phyloP scores from a whole-genome alignment of 2,888 invertebrate species.

The Andrena hattorfiana region DNA sequence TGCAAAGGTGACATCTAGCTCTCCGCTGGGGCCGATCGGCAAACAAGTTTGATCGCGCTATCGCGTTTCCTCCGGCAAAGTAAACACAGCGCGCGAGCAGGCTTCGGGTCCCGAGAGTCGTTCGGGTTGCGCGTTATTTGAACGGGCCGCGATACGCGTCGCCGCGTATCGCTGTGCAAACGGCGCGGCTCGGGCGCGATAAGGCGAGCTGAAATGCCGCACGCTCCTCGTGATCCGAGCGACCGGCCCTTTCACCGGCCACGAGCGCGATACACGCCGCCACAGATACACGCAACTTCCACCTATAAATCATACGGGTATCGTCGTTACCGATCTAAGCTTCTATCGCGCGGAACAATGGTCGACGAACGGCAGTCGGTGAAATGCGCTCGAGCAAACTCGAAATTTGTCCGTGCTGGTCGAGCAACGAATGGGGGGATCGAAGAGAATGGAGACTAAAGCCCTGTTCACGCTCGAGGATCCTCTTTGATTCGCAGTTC shows the following conservation, averaged over 20 bases:
- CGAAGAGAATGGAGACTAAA: not conserved
- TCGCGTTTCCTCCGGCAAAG: no score
- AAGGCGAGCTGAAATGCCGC: slow-evolving; percentile 59
- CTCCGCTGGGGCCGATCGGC: no score
- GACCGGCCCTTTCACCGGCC: slow-evolving; percentile 52
- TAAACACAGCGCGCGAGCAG: not conserved
- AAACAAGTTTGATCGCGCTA: no score
- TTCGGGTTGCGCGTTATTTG: slow-evolving; percentile 48
- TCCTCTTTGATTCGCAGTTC: not conserved
- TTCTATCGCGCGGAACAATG: slow-evolving; percentile 43
- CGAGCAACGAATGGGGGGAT: not conserved
- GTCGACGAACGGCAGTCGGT: slow-evolving; percentile 19
- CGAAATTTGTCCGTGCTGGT: slow-evolving; percentile 30
- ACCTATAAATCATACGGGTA: slow-evolving; percentile 55
- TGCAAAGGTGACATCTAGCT: no score
- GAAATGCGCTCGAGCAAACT: slow-evolving; percentile 7
- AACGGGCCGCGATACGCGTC: slow-evolving; percentile 57
- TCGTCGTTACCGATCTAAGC: slow-evolving; percentile 51
- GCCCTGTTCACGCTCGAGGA: not conserved
- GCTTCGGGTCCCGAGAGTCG: slow-evolving; percentile 1
- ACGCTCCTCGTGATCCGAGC: slow-evolving; percentile 44
- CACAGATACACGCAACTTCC: slow-evolving; percentile 32
- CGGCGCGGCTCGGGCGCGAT: slow-evolving; percentile 47
- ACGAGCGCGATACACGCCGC: slow-evolving; percentile 32
- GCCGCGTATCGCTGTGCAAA: slow-evolving; percentile 56